Conservation (phyloP, 1,140 invertebrate genomes). For the Sycophila sp. region DNA sequence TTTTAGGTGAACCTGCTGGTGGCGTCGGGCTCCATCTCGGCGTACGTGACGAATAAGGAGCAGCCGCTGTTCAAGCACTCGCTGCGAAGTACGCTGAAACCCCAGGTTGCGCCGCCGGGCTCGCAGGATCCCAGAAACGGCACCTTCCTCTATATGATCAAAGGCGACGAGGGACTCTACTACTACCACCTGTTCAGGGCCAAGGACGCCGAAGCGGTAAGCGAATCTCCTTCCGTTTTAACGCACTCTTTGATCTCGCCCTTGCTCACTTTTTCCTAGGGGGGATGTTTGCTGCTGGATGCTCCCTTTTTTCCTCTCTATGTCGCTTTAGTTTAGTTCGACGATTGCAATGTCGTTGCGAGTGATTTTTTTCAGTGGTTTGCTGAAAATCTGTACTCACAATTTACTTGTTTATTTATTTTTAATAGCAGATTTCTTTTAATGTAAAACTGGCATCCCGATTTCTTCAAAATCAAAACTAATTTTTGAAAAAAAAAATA, state of each 20-base stretch:
- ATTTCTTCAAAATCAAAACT: too few species aligned
- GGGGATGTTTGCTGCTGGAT: too few species aligned
- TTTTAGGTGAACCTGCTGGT: constrained; percentile 56
- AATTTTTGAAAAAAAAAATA: too few species aligned
- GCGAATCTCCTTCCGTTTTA: too few species aligned
- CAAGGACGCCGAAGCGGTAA: constrained; percentile 53
- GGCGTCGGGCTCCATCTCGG: constrained; percentile 53
- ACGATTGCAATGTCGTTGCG: neutral
- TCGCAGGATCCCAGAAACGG: constrained; percentile 52
- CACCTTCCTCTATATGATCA: constrained; percentile 56
- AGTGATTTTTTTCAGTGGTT: too few species aligned
- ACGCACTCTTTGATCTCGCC: too few species aligned
- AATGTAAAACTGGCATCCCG: too few species aligned
- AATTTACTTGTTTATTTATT: neutral
- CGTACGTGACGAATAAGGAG: constrained; percentile 53
- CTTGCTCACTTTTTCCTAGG: too few species aligned
- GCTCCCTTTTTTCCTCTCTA: neutral
- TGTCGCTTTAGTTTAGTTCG: neutral
- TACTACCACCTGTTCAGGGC: constrained; percentile 56
- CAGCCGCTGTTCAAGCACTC: constrained; percentile 54
- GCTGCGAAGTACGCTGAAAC: constrained; percentile 51
- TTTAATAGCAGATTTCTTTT: too few species aligned
- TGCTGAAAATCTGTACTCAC: too few species aligned
- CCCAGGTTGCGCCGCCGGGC: constrained; percentile 51
- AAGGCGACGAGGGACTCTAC: constrained; percentile 55